Conservation (phyloP, 2,113 vertebrate species). For the Epinephelus moara region DNA sequence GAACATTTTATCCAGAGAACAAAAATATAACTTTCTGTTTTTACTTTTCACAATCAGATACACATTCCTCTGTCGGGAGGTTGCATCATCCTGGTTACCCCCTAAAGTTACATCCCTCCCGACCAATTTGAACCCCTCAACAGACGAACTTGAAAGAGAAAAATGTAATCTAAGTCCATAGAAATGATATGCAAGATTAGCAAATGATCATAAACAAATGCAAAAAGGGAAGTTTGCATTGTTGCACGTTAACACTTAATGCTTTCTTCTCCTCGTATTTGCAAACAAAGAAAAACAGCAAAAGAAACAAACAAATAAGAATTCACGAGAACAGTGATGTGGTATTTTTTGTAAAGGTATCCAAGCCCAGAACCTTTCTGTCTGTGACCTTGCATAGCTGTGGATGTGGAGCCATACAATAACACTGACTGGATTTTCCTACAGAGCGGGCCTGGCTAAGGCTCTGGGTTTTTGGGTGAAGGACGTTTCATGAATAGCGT, state of each 20-base stretch:
- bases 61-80: slow-evolving; percentile 60
- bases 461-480: slow-evolving; percentile 56
- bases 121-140: slow-evolving; percentile 29
- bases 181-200: neutral
- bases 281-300: slow-evolving; percentile 20
- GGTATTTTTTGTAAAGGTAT: slow-evolving; percentile 59
- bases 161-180: slow-evolving; percentile 4
- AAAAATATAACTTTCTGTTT: slow-evolving; percentile 10
- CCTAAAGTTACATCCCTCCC: slow-evolving; percentile 35
- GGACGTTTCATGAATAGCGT: slow-evolving; percentile 13
- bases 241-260: slow-evolving; percentile 25
- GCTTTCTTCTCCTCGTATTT: neutral
- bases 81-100: slow-evolving; percentile 21
- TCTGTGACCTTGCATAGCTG: slow-evolving; percentile 72
- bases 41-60: slow-evolving; percentile 45
- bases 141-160: slow-evolving; percentile 11
- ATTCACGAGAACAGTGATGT: slow-evolving; percentile 64
- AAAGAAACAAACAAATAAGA: neutral
- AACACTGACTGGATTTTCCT: slow-evolving; percentile 27
- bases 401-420: slow-evolving; percentile 67
- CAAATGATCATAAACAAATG: neutral
- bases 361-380: slow-evolving; percentile 57
- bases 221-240: slow-evolving; percentile 47
- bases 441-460: slow-evolving; percentile 52
- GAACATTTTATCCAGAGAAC: slow-evolving; percentile 53